Conservation (phyloP, 2,888 invertebrate species). For the Spisula solida region DNA sequence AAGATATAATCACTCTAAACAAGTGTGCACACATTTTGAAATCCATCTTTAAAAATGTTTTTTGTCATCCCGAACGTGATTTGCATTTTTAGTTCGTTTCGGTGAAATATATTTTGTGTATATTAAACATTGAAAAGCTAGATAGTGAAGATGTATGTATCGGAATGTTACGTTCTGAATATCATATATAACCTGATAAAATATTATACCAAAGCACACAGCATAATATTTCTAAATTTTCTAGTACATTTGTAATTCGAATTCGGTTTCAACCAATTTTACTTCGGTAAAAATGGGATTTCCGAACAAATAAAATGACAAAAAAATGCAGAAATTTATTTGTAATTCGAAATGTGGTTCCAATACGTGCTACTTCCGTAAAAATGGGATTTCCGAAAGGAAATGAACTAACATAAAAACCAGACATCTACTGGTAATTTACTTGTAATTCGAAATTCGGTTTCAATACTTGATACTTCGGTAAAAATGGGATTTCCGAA, state of each 20-base stretch:
- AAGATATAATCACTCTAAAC: constrained; percentile 40
- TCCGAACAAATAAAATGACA: too few relatives aligned
- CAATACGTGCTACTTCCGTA: too few relatives aligned
- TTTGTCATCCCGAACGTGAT: constrained; percentile 41
- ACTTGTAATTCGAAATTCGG: background rate
- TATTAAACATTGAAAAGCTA: background rate
- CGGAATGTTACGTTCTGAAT: background rate
- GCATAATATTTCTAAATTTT: background rate
- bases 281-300: too few relatives aligned
- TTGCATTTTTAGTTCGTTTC: background rate
- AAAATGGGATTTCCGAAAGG: too few relatives aligned
- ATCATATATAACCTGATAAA: background rate
- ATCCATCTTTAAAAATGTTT: constrained; percentile 44
- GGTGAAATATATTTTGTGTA: background rate
- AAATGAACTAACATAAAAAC: too few relatives aligned
- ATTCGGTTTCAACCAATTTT: too few relatives aligned
- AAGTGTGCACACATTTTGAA: constrained; percentile 39
- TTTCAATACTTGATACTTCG: too few relatives aligned
- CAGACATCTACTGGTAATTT: too few relatives aligned
- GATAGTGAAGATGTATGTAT: background rate
- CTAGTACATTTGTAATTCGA: too few relatives aligned
- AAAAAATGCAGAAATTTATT: too few relatives aligned
- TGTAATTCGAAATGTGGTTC: too few relatives aligned
- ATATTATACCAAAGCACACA: background rate
- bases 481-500: too few relatives aligned